Percentiles rank a stretch among this genome's conserved stretches.
Conservation (phyloP, 2,888 invertebrate genomes). For the Dioctria rufipes region DNA sequence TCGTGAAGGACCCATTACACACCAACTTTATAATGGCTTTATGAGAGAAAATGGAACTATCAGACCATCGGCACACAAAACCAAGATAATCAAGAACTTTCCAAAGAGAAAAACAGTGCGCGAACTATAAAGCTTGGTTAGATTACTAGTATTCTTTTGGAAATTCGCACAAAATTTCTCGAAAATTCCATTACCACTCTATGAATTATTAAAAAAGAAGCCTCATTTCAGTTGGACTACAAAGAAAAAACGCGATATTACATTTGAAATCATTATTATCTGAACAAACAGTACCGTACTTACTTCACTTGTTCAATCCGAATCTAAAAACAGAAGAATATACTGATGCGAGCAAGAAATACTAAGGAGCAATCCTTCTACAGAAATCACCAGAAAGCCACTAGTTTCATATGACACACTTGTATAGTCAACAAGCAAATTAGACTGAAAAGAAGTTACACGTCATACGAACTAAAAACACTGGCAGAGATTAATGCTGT, state of each 20-base stretch:
- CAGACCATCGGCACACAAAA: slow-evolving; percentile 40
- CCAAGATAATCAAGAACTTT: slow-evolving; percentile 26
- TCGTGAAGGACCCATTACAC: no score
- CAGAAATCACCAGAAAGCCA: background rate
- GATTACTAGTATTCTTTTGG: background rate
- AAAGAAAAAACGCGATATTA: no score
- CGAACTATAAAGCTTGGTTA: no score
- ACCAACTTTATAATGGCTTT: no score
- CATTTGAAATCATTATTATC: no score
- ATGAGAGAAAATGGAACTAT: slow-evolving; percentile 10
- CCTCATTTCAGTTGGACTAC: no score
- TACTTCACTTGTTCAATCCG: no score
- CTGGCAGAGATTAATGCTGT: slow-evolving; percentile 61
- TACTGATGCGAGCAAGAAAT: background rate
- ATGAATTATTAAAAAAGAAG: no score
- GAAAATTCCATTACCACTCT: no score
- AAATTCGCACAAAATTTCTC: slow-evolving; percentile 60
- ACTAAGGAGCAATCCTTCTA: background rate
- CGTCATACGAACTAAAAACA: no score
- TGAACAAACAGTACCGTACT: no score
- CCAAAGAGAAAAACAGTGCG: slow-evolving; percentile 39
- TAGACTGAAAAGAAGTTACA: slow-evolving; percentile 45
- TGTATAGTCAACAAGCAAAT: slow-evolving; percentile 61
- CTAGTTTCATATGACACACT: background rate
- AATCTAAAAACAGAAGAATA: background rate